Evolutionary conservation across 53 echinoderm and acorn worm species (phyloP).

Genomic region (Holothuria scabra): DNA sequence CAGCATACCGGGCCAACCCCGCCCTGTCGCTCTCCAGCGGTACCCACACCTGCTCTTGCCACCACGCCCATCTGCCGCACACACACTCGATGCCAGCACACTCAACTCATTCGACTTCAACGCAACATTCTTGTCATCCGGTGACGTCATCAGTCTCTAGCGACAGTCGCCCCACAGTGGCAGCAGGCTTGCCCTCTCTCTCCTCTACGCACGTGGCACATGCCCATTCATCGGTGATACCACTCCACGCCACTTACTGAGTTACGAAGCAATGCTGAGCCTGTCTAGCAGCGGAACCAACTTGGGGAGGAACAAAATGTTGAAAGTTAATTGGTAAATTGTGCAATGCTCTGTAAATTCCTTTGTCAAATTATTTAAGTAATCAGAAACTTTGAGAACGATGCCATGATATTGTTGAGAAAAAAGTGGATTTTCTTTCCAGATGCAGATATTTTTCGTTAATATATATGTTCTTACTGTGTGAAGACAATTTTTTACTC

Average conservation of each 20-base stretch:
- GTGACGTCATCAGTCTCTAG: conserved; percentile 37
- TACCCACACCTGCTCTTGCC: conserved; percentile 42
- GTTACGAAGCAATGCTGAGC: not conserved
- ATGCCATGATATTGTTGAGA: no score
- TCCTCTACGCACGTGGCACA: conserved; percentile 10
- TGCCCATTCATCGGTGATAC: conserved; percentile 40
- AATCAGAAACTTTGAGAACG: no score
- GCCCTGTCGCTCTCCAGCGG: not conserved
- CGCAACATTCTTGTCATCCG: conserved; percentile 41
- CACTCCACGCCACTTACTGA: conserved; percentile 50
- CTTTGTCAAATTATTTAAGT: no score
- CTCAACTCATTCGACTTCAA: conserved; percentile 24
- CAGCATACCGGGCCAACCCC: conserved; percentile 6
- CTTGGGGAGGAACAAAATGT: no score
- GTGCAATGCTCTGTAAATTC: no score
- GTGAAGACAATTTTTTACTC: no score
- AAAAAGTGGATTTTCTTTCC: no score
- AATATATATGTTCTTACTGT: no score
- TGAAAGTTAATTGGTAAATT: no score
- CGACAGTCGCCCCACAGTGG: conserved; percentile 22
- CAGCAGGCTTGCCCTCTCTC: conserved; percentile 31
- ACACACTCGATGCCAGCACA: conserved; percentile 15
- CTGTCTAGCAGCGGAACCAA: no score
- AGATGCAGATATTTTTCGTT: no score
- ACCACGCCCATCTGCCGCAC: conserved; percentile 31